Evolutionary conservation across 2,113 vertebrate species (phyloP), one percentile per base, ranked within the genome.

Genomic region (Hymenochirus boettgeri): DNA sequence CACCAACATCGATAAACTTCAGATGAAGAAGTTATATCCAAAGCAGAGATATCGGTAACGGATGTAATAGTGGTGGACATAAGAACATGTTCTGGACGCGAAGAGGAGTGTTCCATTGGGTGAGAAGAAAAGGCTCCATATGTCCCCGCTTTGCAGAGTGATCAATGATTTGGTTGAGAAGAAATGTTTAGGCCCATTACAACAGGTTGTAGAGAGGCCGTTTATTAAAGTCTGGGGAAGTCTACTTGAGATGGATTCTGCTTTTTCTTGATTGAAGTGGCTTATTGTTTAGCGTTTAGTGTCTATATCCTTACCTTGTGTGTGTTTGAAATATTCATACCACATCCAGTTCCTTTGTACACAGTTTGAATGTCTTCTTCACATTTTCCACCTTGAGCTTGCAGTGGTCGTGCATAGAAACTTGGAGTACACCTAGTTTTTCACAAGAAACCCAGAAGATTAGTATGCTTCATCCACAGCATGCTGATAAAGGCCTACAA

Each of bases 61-160:
- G 79, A 80, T 70, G 83, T 73, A 53, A 93, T n/a, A 19, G 88
- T 91, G 0, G 90, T 92, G 11, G 91, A 82, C 61, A 91, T 83
- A 4, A 92, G 81, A 65, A 92, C 75, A 22, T 89, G 75, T 18
- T 71, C 74, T 18, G 71, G 57, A 8, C 52, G 64, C 0, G 5
- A 15, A 9, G 81, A 77, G 10, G 61, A 29, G 33, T 45, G 57
- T 4, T 25, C 15, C 2, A 61, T 69, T 57, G 64, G 45, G 65
- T 56, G 45, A 12, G 67, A 23, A 35, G 61, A 55, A 22, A 70
- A 56, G 0, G 73, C 74, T 22, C 62, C 26, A 0, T 1, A 63
- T 57, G 48, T 35, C 0, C 42, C 70, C 57, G 42, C 71, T 80
- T 51, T 0, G 1, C 31, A 55, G 1, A 22, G 39, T 18, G 4